Conservation (phyloP, 1,140 invertebrate species). For the Lepidostoma basale region DNA sequence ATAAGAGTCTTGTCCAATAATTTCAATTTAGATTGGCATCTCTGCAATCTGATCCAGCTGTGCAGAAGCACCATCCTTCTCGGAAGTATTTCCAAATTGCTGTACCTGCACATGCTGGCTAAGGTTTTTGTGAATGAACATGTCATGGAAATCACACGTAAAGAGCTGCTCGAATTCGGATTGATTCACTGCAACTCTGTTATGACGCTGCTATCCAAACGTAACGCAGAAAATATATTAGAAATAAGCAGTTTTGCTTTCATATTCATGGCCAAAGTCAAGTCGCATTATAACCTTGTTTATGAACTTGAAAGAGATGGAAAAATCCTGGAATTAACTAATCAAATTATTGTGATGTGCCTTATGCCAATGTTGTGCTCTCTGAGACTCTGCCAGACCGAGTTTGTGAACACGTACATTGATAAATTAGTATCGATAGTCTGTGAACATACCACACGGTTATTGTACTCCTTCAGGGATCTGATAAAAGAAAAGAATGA, state of each 20-base stretch:
- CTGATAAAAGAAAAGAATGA: conserved; percentile 59
- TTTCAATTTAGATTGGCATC: conserved; percentile 47
- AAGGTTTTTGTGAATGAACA: conserved; percentile 35
- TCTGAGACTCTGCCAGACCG: conserved; percentile 53
- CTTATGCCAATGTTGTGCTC: conserved; percentile 65
- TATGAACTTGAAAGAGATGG: conserved; percentile 51
- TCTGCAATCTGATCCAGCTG: conserved; percentile 42
- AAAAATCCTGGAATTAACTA: conserved; percentile 54
- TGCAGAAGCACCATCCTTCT: conserved; percentile 33
- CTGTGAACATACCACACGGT: conserved; percentile 66
- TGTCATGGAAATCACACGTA: conserved; percentile 31
- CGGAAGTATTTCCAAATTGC: conserved; percentile 30
- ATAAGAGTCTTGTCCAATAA: conserved; percentile 48
- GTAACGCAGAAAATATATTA: conserved; percentile 49
- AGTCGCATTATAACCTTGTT: conserved; percentile 44
- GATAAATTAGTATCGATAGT: conserved; percentile 67
- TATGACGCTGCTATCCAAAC: conserved; percentile 57
- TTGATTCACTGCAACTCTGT: conserved; percentile 58
- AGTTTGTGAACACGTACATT: conserved; percentile 67
- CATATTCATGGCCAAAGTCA: conserved; percentile 52
- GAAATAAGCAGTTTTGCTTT: conserved; percentile 52
- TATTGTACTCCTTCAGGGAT: conserved; percentile 66
- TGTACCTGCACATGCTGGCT: conserved; percentile 19
- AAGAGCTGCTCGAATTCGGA: conserved; percentile 51
- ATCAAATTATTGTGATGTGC: conserved; percentile 65